phyloP scores from a whole-genome alignment of 2,888 invertebrate genomes.

The Emmelina monodactyla region DNA sequence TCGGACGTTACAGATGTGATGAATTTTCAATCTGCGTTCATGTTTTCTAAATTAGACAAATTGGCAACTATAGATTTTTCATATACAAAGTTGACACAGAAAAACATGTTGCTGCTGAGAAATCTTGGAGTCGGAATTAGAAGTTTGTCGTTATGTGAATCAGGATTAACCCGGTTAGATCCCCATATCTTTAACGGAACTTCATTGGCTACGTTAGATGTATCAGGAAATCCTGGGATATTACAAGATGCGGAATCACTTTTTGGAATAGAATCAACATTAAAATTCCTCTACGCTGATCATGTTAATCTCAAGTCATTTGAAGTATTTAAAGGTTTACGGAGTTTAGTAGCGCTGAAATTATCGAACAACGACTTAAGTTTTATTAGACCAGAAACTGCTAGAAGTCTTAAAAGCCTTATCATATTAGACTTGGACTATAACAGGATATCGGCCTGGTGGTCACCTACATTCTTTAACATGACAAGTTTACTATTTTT shows the following conservation, averaged over 20 bases:
- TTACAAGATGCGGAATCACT: conserved; percentile 30
- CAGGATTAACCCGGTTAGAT: conserved; percentile 36
- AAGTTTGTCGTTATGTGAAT: conserved; percentile 47
- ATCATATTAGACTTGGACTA: conserved; percentile 54
- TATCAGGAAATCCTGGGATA: conserved; percentile 61
- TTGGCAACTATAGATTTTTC: conserved; percentile 39
- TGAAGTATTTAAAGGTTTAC: conserved; percentile 35
- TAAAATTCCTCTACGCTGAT: conserved; percentile 51
- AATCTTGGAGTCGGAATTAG: conserved; percentile 23
- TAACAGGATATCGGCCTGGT: conserved; percentile 67
- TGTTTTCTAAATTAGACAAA: conserved; percentile 8
- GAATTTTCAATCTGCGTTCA: not conserved
- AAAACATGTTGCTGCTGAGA: conserved; percentile 22
- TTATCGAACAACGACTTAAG: conserved; percentile 58
- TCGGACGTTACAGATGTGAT: conserved; percentile 19
- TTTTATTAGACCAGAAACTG: conserved; percentile 25
- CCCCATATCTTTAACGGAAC: conserved; percentile 42
- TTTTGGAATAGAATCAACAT: conserved; percentile 37
- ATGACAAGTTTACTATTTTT: conserved; percentile 46
- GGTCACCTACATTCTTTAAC: conserved; percentile 31
- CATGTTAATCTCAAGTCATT: conserved; percentile 39
- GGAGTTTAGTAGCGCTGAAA: conserved; percentile 48
- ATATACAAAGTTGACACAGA: conserved; percentile 23
- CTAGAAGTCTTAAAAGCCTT: conserved; percentile 36
- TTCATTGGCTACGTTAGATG: conserved; percentile 49